phyloP scores from a whole-genome alignment of 2,888 invertebrate genomes.

The Eustalomyia histrio region DNA sequence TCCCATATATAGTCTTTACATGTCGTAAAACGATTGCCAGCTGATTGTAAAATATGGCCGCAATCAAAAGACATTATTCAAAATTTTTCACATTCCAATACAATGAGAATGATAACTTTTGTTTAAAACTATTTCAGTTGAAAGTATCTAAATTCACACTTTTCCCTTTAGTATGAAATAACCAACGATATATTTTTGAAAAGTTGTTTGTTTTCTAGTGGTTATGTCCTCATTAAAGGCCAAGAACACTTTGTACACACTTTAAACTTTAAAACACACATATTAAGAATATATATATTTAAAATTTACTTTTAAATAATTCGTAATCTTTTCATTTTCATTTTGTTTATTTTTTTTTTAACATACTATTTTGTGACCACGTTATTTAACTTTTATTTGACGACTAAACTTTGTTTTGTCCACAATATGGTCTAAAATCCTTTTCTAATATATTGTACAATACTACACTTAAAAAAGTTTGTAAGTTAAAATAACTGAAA shows the following conservation, averaged over 20 bases:
- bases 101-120: background rate
- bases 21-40: conserved; percentile 61
- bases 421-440: conserved; percentile 59
- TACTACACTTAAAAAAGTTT: no score
- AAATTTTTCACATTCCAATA: background rate
- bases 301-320: conserved; percentile 12
- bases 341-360: background rate
- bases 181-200: conserved; percentile 9
- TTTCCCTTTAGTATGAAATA: background rate
- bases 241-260: conserved; percentile 50
- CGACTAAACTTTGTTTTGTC: conserved; percentile 59
- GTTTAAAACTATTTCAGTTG: conserved; percentile 29
- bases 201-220: conserved; percentile 32
- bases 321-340: background rate
- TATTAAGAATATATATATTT: background rate
- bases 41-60: conserved; percentile 45
- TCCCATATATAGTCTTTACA: conserved; percentile 69
- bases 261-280: conserved; percentile 40
- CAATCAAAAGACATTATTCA: conserved; percentile 47
- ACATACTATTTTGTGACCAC: conserved; percentile 35
- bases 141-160: conserved; percentile 30
- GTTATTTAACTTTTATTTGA: conserved; percentile 56
- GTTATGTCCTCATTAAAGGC: conserved; percentile 57
- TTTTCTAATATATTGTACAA: conserved; percentile 41
- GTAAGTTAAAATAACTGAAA: no score